phyloP scores from a whole-genome alignment of 2,888 invertebrate species.

The Mythimna pallens region DNA sequence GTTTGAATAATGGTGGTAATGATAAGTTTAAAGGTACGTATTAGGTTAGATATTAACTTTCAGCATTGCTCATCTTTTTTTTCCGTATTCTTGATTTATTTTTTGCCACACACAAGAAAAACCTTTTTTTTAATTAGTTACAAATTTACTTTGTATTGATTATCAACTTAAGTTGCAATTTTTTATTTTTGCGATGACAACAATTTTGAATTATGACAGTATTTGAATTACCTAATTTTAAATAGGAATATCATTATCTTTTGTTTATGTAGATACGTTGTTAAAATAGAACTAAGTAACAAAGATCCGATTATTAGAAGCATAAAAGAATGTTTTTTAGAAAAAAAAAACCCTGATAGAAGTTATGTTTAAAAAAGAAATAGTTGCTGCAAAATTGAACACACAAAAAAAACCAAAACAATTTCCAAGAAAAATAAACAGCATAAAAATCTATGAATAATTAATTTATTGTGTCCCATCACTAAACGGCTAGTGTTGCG shows the following conservation, averaged over 20 bases:
- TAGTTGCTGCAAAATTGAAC: not conserved
- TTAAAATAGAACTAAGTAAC: not conserved
- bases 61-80: too few species aligned
- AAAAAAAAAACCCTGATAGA: not conserved
- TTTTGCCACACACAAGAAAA: not conserved
- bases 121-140: too few species aligned
- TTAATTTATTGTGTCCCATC: slow-evolving; percentile 62
- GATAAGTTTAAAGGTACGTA: not conserved
- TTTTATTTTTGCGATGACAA: too few species aligned
- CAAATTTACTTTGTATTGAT: too few species aligned
- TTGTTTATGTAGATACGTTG: not conserved
- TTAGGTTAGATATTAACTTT: not conserved
- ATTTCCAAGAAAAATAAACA: not conserved
- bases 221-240: too few species aligned
- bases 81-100: too few species aligned
- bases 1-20: slow-evolving; percentile 9
- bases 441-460: slow-evolving; percentile 50
- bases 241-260: too few species aligned
- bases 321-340: too few species aligned
- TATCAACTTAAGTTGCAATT: too few species aligned
- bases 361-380: not conserved
- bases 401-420: not conserved
- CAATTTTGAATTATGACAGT: too few species aligned
- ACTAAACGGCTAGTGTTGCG: slow-evolving; percentile 67
- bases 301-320: not conserved